Percentiles rank a stretch among this genome's conserved stretches.
phyloP scores from a whole-genome alignment of 2,797 vertebrate species.

The Acropternis orthonyx region DNA sequence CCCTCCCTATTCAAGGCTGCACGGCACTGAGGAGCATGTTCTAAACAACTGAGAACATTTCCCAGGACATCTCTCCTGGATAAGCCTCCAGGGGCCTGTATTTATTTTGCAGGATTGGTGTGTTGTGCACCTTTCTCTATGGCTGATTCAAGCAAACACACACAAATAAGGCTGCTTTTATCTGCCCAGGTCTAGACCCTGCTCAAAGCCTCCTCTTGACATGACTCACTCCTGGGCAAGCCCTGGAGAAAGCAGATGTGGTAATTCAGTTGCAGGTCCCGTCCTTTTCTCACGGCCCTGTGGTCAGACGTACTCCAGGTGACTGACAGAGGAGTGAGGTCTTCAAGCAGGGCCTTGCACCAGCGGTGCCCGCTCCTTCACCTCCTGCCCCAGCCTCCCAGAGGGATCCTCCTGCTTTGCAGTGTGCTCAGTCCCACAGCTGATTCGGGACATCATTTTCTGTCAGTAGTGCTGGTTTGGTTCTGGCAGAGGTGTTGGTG shows the following conservation, averaged over 20 bases:
- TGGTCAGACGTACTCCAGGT: background rate
- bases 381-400: background rate
- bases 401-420: background rate
- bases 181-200: background rate
- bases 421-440: background rate
- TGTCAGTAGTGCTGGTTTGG: fast-evolving
- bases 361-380: background rate
- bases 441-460: background rate
- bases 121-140: background rate
- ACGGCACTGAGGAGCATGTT: background rate
- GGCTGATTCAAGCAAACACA: background rate
- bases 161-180: slow-evolving; percentile 18
- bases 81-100: fast-evolving
- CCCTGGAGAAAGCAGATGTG: slow-evolving; percentile 12
- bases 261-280: background rate
- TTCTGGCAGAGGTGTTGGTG: background rate
- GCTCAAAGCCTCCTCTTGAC: slow-evolving; percentile 2
- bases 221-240: slow-evolving; percentile 24
- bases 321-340: background rate
- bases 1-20: background rate
- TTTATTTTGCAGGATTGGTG: background rate
- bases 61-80: background rate
- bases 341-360: background rate
- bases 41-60: background rate
- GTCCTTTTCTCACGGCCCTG: slow-evolving; percentile 29